Evolutionary conservation across 1,140 invertebrate genomes (phyloP).

Genomic region (Bombus pascuorum): DNA sequence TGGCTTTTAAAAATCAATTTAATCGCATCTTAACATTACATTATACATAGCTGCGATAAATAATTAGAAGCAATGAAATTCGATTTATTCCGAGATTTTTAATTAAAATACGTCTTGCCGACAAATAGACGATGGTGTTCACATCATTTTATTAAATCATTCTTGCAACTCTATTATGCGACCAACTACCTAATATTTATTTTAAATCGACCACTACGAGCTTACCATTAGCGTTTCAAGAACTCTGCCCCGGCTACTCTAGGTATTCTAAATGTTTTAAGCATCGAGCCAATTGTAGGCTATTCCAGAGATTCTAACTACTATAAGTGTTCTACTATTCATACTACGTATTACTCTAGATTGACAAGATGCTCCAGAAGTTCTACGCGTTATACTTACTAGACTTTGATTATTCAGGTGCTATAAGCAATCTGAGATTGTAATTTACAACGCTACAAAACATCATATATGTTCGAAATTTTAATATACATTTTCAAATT

Average conservation of each 20-base stretch:
- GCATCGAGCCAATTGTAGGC: background rate
- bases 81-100: background rate
- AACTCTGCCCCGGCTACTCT: background rate
- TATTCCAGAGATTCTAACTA: background rate
- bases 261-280: slow-evolving; percentile 10
- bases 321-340: slow-evolving; percentile 9
- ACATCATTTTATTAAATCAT: background rate
- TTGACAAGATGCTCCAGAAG: background rate
- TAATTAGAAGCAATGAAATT: background rate
- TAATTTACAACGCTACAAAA: background rate
- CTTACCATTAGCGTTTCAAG: background rate
- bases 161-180: no score
- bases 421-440: no score
- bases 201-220: background rate
- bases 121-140: background rate
- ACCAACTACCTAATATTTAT: background rate
- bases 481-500: no score
- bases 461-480: no score
- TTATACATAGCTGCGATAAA: no score
- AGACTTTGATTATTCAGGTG: background rate
- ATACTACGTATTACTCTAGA: slow-evolving; percentile 24
- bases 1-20: no score
- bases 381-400: no score
- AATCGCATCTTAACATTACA: no score
- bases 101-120: background rate